Percentiles rank a stretch among this genome's conserved stretches.
These are phyloP conservation scores for Tipula helvola DNA, from an alignment of 2,888 invertebrate species.

Conservation along the genomic window DNA sequence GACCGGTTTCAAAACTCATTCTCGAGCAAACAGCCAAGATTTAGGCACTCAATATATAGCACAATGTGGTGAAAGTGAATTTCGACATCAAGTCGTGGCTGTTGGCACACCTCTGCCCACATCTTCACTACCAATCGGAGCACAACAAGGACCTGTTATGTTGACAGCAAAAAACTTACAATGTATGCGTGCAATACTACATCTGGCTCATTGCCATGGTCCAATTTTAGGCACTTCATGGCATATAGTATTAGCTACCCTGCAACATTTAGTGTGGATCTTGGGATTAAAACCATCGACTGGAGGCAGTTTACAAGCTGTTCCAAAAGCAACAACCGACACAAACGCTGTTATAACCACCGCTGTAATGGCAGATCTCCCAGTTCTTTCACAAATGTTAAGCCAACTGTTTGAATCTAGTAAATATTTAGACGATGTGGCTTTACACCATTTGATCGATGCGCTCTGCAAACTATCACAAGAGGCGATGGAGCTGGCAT, in stretches of 20 bases:
- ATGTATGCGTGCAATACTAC: slow-evolving; percentile 84
- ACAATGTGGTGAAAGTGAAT: slow-evolving; percentile 52
- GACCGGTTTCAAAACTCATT: slow-evolving; percentile 36
- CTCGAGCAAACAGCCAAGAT: slow-evolving; percentile 39
- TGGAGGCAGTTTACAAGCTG: slow-evolving; percentile 81
- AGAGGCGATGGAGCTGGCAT: slow-evolving; percentile 95
- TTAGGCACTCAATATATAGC: slow-evolving; percentile 40
- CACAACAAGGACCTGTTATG: slow-evolving; percentile 60
- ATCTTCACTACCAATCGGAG: slow-evolving; percentile 60
- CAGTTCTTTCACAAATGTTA: slow-evolving; percentile 79
- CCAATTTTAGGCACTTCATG: slow-evolving; percentile 85
- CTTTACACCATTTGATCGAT: slow-evolving; percentile 90
- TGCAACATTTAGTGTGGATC: slow-evolving; percentile 91
- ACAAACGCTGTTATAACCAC: slow-evolving; percentile 80
- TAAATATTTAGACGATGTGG: slow-evolving; percentile 84
- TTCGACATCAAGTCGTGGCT: slow-evolving; percentile 86
- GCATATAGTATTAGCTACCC: slow-evolving; percentile 89
- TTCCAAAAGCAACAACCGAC: slow-evolving; percentile 58
- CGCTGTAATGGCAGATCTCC: slow-evolving; percentile 92
- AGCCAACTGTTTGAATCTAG: slow-evolving; percentile 91
- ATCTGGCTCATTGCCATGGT: slow-evolving; percentile 84
- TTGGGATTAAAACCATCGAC: slow-evolving; percentile 89
- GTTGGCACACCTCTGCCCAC: slow-evolving; percentile 92
- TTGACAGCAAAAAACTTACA: slow-evolving; percentile 95
- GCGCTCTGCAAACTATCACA: slow-evolving; percentile 91